Base-by-base conservation (phyloP, 2,888 invertebrate species). In the Amphimallon solstitiale region DNA sequence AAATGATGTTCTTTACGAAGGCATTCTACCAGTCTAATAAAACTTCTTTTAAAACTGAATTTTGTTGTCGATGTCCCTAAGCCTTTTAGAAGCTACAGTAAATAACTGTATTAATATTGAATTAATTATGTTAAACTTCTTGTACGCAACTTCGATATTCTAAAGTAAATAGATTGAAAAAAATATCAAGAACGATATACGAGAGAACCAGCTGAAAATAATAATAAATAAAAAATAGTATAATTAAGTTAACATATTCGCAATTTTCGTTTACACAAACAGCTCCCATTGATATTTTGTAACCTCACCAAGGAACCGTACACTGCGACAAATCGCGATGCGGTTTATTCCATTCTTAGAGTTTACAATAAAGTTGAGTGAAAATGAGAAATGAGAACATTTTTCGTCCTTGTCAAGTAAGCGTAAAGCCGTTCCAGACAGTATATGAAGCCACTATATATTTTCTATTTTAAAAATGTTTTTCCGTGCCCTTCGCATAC, bases 331-430 rank as follows among this genome's bases (percentile, higher is more conserved):
- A 54, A 54, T 54, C 54, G 38, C 19, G 54, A 38, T 38, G 54
- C 54, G 67, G 72, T 74, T 75, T 75, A 74, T 75, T 73, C 71
- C 71, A 68, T 74, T 72, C 75, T 75, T 75, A 74, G 71, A 72
- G 74, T 75, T 76, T 76, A 76, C 74, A 76, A 76, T 76, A 76
- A 75, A 76, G 74, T 76, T 77, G 76, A 76, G 76, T 75, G 76
- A 76, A 77, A 74, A 76, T 77, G 76, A 78, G 75, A 76, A 77
- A 78, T 76, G 78, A 70, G 75, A 72, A 71, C 74, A 77, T 77
- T 78, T 76, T 77, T 78, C 76, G 73, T 74, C 70, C 72, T 75
- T 76, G 76, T 76, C 76, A 77, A 76, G 74, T 73, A 72, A 71
- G 72, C 72, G 74, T 69, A 74, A 76, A 76, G 74, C 75, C 74